Evolutionary conservation across 92 coral and sea anemone species (phyloP), one percentile per base, ranked within the genome.

Genomic region (Porites lobata): DNA sequence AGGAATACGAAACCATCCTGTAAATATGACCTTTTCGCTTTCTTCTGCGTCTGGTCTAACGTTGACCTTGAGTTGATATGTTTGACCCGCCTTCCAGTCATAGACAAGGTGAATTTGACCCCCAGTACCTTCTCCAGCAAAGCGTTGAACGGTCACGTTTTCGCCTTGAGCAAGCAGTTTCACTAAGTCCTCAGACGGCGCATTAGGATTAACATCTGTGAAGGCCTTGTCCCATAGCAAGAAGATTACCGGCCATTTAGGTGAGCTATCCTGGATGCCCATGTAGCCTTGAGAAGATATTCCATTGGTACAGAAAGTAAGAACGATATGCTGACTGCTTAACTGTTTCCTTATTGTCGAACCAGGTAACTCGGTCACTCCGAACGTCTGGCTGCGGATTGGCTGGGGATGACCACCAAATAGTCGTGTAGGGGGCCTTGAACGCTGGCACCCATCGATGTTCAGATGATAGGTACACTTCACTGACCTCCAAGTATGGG

Each of bases 1-100:
- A 52, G 80, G 80, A 56, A 83, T 72, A 69, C 80, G 87, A 58
- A 83, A 83, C 87, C 87, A 83, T 17, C 87, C 87, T 1, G 87
- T 83, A 9, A 83, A 83, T 38, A 83, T 68, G 38, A 57, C 87
- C 78, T 83, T 83, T 71, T 83, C 87, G 26, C 76, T 24, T 53
- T 72, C 80, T 8, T 66, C 9, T 56, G 72, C 50, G 20, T 77
- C 78, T 32, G 87, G 87, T 72, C 71, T 59, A 1, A 83, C 80
- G 80, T 83, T 83, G 15, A 83, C 87, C 87, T 72, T 69, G 59
- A 83, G 80, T 29, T 83, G 87, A 43, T 83, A 83, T 14, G 54
- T 72, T 17, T 83, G 51, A 24, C 87, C 87, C 50, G 72, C 80
- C 54, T 56, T 52, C 80, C 87, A 83, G 26, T 83, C 80, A 53